Percentiles rank a stretch among this genome's conserved stretches.
These are phyloP conservation scores for Abrostola triplasia DNA, from an alignment of 2,888 invertebrate species.

Conservation along the genomic window DNA sequence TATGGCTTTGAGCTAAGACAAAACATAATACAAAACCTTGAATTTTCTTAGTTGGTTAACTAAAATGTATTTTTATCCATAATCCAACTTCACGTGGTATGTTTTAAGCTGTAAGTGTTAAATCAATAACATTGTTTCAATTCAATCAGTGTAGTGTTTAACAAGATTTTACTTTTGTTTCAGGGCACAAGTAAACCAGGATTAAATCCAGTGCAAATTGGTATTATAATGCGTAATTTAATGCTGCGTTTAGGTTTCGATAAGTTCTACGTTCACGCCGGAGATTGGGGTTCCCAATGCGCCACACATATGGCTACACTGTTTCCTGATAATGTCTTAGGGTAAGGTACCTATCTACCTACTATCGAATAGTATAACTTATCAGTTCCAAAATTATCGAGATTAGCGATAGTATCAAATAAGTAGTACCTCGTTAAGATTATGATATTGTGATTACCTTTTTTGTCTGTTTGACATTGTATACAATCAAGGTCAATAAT, in stretches of 20 bases:
- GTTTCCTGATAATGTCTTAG: slow-evolving; percentile 88
- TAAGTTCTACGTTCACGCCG: slow-evolving; percentile 92
- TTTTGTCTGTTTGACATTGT: neutral
- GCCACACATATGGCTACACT: slow-evolving; percentile 89
- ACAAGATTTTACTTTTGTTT: slow-evolving; percentile 23
- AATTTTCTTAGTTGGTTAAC: slow-evolving; percentile 9
- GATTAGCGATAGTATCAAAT: neutral
- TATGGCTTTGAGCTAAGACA: slow-evolving; percentile 3
- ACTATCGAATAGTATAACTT: neutral
- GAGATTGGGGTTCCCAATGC: slow-evolving; percentile 93
- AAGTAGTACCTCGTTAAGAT: neutral
- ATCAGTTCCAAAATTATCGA: neutral
- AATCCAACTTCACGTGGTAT: neutral
- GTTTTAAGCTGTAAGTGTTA: neutral
- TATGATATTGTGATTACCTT: neutral
- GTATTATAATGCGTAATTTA: slow-evolving; percentile 90
- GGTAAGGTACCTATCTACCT: slow-evolving; percentile 66
- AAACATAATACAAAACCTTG: slow-evolving; percentile 17
- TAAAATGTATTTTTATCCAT: slow-evolving; percentile 30
- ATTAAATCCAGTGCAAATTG: slow-evolving; percentile 88
- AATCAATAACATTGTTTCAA: too few relatives aligned
- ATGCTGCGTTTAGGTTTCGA: slow-evolving; percentile 91
- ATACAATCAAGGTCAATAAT: too few relatives aligned
- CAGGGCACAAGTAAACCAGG: slow-evolving; percentile 89
- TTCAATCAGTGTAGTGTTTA: too few relatives aligned